Evolutionary conservation across 2,888 invertebrate species (phyloP), one percentile per base, ranked within the genome.

Genomic region (Meteorus colon): DNA sequence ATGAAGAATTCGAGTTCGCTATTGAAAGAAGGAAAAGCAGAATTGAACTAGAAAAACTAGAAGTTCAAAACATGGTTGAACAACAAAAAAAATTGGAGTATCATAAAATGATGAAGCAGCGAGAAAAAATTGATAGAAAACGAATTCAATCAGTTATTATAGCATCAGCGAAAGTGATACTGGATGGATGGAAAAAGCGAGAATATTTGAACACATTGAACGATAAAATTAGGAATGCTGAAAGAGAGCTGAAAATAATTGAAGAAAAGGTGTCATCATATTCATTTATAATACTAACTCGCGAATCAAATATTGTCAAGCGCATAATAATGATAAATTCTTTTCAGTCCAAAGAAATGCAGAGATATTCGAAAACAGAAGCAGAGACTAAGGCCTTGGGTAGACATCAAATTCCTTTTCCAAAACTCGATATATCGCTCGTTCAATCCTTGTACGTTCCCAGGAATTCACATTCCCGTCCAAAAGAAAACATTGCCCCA

Each of bases 331-430:
- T 24, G 4, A 37, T 16, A 12, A 31, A 19, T 73, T 45, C 41
- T 48, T 48, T 16, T 68, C 31, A 76, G 76, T 34, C 41, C 16
- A n/a, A 60, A 27, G 31, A 48, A 51, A 14, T 76, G n/a, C 19
- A 45, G 19, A 24, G n/a, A 24, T 14, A 70, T 10, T 29, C 51
- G 4, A 59, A 77, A 45, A 73, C 51, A 31, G 63, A 65, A 51
- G 41, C 65, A 4, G 70, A 45, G 59, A n/a, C 14, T 3, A 60
- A 55, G 14, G 74, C 76, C 8, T 29, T 71, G 41, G 62, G 45
- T 3, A 59, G 62, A 62, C 66, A 67, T n/a, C 60, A 51, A 29
- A 76, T 76, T 68, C 76, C 76, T 19, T 51, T 72, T 34, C 76
- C 76, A 34, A 72, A 31, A 68, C 12, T 76, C 6, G 55, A 76